Percentiles rank a stretch among this genome's conserved stretches.
Evolutionary conservation across 2,888 invertebrate genomes (phyloP).

Genomic region (Harpalus rubripes): DNA sequence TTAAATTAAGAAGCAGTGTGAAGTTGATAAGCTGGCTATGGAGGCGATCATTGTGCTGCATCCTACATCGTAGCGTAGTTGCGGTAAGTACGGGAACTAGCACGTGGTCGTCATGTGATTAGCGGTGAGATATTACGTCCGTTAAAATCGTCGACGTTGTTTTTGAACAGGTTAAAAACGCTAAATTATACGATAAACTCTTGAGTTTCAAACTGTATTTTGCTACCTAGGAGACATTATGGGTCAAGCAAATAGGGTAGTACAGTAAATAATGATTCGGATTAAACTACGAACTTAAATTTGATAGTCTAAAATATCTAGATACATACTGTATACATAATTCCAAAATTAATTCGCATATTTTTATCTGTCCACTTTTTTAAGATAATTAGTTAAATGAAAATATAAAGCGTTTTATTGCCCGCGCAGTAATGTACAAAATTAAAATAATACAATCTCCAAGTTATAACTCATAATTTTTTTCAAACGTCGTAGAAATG

Average conservation of each 20-base stretch:
- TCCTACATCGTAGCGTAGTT: neutral
- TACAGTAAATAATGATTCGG: no score
- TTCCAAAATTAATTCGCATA: no score
- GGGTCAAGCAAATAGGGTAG: neutral
- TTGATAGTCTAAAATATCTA: no score
- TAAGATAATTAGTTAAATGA: no score
- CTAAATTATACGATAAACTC: constrained; percentile 3
- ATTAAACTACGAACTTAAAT: no score
- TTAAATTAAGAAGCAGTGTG: constrained; percentile 55
- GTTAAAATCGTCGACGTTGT: neutral
- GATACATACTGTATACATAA: no score
- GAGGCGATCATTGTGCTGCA: constrained; percentile 26
- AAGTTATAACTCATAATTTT: no score
- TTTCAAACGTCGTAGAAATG: no score
- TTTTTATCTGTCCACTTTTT: no score
- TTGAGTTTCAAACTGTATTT: neutral
- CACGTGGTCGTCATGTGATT: neutral
- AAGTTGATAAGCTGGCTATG: constrained; percentile 6
- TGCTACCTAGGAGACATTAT: neutral
- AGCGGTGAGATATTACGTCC: neutral
- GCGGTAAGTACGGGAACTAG: neutral
- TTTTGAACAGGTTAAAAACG: neutral
- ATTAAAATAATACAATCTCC: no score
- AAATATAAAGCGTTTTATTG: no score
- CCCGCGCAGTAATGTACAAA: no score